phyloP scores from a whole-genome alignment of 2,113 vertebrate genomes.

The Miniopterus natalensis region DNA sequence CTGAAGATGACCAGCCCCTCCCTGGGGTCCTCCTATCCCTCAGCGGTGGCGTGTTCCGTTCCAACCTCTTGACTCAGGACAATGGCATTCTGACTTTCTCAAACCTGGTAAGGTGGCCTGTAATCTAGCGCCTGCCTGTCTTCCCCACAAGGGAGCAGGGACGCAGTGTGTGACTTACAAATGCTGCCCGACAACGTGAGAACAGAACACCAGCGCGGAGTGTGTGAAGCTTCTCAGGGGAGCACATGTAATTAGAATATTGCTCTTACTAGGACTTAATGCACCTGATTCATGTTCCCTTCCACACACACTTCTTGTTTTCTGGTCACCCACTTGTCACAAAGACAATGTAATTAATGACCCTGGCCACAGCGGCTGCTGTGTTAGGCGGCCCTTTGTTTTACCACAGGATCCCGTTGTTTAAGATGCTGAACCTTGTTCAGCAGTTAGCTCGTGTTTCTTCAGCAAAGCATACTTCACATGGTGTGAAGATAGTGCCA shows the following conservation, averaged over 20 bases:
- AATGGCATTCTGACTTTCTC: slow-evolving; percentile 96
- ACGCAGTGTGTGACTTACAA: fast-evolving
- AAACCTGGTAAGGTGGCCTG: slow-evolving; percentile 92
- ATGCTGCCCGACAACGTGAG: slow-evolving; percentile 63
- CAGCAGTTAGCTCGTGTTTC: neutral
- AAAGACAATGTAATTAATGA: slow-evolving; percentile 12
- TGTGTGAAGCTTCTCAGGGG: slow-evolving; percentile 41
- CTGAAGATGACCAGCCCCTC: slow-evolving; percentile 94
- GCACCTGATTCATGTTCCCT: slow-evolving; percentile 21
- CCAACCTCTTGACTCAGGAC: slow-evolving; percentile 97
- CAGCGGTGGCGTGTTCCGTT: slow-evolving; percentile 97
- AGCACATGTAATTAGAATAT: slow-evolving; percentile 56
- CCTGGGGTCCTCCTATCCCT: slow-evolving; percentile 97
- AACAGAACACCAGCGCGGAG: neutral
- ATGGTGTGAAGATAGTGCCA: neutral
- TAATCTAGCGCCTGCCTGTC: fast-evolving
- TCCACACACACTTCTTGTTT: slow-evolving; percentile 44
- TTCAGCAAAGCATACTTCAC: neutral
- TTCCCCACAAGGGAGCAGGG: fast-evolving
- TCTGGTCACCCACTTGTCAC: slow-evolving; percentile 58
- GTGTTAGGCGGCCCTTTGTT: neutral
- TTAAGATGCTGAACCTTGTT: neutral
- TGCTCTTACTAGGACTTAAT: slow-evolving; percentile 34
- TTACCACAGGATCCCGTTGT: neutral
- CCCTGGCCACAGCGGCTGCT: neutral